Conservation (phyloP, 1,140 invertebrate species). For the Archegozetes longisetosus region DNA sequence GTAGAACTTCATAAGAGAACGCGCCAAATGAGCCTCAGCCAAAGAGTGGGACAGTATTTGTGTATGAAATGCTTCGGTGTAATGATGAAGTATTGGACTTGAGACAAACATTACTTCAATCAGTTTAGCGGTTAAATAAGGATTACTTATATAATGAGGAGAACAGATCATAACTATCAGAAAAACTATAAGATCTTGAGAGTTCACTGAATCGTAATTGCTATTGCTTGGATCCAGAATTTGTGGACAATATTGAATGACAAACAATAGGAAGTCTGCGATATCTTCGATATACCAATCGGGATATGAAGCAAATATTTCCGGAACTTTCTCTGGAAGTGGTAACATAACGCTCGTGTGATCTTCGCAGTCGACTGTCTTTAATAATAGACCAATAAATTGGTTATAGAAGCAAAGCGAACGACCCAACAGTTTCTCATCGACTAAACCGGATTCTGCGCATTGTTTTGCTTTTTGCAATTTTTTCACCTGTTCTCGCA, state of each 20-base stretch:
- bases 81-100: slow-evolving; percentile 59
- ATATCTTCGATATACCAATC: slow-evolving; percentile 63
- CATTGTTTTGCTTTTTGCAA: slow-evolving; percentile 38
- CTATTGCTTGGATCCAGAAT: slow-evolving; percentile 31
- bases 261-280: slow-evolving; percentile 22
- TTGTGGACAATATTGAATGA: slow-evolving; percentile 18
- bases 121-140: slow-evolving; percentile 75
- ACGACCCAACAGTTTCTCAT: slow-evolving; percentile 42
- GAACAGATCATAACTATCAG: slow-evolving; percentile 53
- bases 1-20: slow-evolving; percentile 92
- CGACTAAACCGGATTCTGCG: slow-evolving; percentile 47
- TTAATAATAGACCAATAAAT: slow-evolving; percentile 60
- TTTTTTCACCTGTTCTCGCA: slow-evolving; percentile 15
- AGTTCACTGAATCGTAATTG: slow-evolving; percentile 37
- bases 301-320: slow-evolving; percentile 48
- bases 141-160: slow-evolving; percentile 64
- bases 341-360: slow-evolving; percentile 1
- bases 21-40: slow-evolving; percentile 59
- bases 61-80: slow-evolving; percentile 41
- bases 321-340: slow-evolving; percentile 18
- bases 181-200: slow-evolving; percentile 43
- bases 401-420: slow-evolving; percentile 58
- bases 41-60: slow-evolving; percentile 68
- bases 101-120: slow-evolving; percentile 61
- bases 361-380: slow-evolving; percentile 22